Base-by-base conservation (phyloP, 2,888 invertebrate species). In the Temnothorax unifasciatus region DNA sequence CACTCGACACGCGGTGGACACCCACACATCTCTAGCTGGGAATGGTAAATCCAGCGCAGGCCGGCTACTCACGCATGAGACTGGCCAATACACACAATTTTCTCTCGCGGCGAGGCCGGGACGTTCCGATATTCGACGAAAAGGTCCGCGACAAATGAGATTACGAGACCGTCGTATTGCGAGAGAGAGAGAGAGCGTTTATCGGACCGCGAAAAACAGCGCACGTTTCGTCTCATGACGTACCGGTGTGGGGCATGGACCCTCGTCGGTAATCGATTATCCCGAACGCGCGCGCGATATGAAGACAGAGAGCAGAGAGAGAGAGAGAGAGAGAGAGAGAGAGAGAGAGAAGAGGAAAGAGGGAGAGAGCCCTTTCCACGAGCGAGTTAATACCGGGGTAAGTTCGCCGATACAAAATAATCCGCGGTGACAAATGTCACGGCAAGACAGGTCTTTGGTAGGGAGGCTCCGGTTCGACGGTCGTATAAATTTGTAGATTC, bases 401-500 rank as follows among this genome's bases (percentile, higher is more conserved):
- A 64, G 63, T 74, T 64, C 41, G n/a, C 64, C 76, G 66, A 74
- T 82, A 75, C 82, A 82, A 82, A 73, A 73, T 73, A 74, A 82
- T 82, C 82, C 82, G 29, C n/a, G 75, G 82, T 74, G 82, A 75
- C 61, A 75, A 82, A 73, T 82, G 52, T 82, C 75, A 82, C 52
- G 82, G 50, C 63, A 41, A 52, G 57, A 83, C 66, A 64, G 64
- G 34, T 74, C 54, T 29, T 9, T 9, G 76, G 38, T 54, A 13
- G 50, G 29, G 44, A 63, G 38, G 73, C 44, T 8, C 59, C 71
- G 59, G n/a, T 85, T 85, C 84, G 87, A 87, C 82, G 85, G 82
- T 69, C 90, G 82, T 86, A 91, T 91, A 91, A 91, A 91, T 91
- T 90, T 81, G 84, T 86, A 89, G 90, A 90, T 91, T 86, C 85